Base-by-base conservation (phyloP, 2,888 invertebrate genomes). In the Melanophora roralis region DNA sequence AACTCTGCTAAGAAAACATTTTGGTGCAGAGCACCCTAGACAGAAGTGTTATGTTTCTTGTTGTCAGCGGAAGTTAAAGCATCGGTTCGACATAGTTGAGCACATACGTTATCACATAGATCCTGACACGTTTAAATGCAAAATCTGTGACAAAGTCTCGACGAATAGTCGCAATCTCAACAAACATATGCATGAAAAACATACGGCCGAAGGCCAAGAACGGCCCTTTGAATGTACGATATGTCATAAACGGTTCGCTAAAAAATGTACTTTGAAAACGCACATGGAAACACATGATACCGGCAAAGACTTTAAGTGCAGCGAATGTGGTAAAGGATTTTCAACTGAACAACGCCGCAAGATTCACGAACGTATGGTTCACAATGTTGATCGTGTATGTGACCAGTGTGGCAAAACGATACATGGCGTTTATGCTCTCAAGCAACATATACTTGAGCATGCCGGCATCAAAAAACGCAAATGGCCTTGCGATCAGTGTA, bases 311-410 rank as follows among this genome's bases (percentile, higher is more conserved):
- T 81, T 69, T 53, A 77, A 83, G 6, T 85, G 85, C 55, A 73
- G 74, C 1, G 80, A 83, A n/a, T 85, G 85, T 40, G 84, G 83
- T 0, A 85, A 84, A 40, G 80, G 83, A 8, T 83, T 82, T 64
- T 59, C 82, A 23, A 74, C 68, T 34, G 78, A 62, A 51, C 77
- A 55, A 45, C 80, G 65, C 16, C 79, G 72, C 6, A 83, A 69
- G 36, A 73, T 57, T 23, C 83, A 78, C 49, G 73, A 45, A 43
- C 82, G 32, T 51, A 83, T 67, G 69, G 84, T 78, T 0, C 79
- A 55, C 59, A 80, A 65, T 45, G 75, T 60, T 7, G 68, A 71
- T 51, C 62, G 81, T 7, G 78, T 82, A 8, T 82, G 83, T 36
- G 82, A 83, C 9, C 71, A 77, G 27, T 81, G 83, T 51, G 82